A percentile compares a stretch with the other conserved stretches of the same genome.
Evolutionary conservation across 2,797 vertebrate genomes (phyloP).

Genomic region (Taeniopygia guttata): DNA sequence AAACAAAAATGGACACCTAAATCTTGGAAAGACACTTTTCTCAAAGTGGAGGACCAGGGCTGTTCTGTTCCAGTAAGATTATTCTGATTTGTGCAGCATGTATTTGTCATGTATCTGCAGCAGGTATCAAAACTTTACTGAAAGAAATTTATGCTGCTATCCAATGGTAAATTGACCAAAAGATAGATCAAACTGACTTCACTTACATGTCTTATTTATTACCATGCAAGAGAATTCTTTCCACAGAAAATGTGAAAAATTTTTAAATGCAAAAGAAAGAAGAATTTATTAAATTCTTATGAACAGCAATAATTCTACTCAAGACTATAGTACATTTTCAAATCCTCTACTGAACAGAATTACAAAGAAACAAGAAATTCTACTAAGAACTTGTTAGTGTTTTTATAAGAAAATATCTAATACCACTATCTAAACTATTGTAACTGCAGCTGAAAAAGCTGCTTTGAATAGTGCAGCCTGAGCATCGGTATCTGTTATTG

Average conservation of each 20-base stretch:
- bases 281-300: neutral
- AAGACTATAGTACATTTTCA: neutral
- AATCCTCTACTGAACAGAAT: neutral
- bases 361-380: neutral
- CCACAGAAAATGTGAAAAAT: neutral
- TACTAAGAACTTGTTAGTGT: neutral
- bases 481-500: neutral
- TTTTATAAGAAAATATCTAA: neutral
- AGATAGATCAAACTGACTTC: accelerated
- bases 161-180: neutral
- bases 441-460: neutral
- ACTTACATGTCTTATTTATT: neutral
- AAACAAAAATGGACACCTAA: neutral
- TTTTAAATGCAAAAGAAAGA: neutral
- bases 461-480: neutral
- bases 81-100: neutral
- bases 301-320: neutral
- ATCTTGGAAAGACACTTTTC: neutral
- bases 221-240: neutral
- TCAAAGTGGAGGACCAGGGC: neutral
- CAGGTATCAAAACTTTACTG: neutral
- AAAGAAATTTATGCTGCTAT: neutral
- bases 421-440: neutral
- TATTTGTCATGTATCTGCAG: neutral
- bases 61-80: neutral